Evolutionary conservation across 2,113 vertebrate genomes (phyloP), one percentile per base, ranked within the genome.

Genomic region (Marmota monax): DNA sequence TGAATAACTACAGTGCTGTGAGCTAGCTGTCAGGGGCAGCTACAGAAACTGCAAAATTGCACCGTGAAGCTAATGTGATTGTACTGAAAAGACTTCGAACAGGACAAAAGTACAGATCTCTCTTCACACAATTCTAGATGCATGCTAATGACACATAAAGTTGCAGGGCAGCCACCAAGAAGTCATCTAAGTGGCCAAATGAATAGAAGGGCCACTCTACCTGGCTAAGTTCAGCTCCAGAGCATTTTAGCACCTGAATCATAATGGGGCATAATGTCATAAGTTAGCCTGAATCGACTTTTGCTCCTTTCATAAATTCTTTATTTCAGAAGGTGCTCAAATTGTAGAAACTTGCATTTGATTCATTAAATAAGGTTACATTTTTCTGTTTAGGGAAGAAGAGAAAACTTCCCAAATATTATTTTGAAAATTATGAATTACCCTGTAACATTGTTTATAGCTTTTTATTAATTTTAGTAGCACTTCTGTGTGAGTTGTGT

Each of bases 1-100:
- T 83, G 91, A 95, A 80, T 88, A 94, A 83, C 79, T 93, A 58
- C 73, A 39, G 92, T 5, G 8, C 56, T 79, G 48, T 84, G 80
- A 78, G 88, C 53, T 78, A 51, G 88, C 88, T 87, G 76, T 27
- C 79, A n/a, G 32, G 7, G 13, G 32, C 65, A 63, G 4, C 4
- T 0, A 25, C 37, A 56, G 86, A 63, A 56, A 37, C 88, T 91
- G 83, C 61, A 84, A 95, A 88, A 88, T 94, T 84, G 58, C 78
- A 61, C 34, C 0, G 0, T 2, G 63, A 78, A 83, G 90, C 27
- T 45, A 83, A 92, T 93, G 70, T 42, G 82, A 79, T 72, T 74
- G 77, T 53, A n/a, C 85, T 27, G 84, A 63, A 79, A 94, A 95
- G 95, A 72, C 42, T 90, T 88, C 80, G 53, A 56, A 39, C 51